Percentiles rank a stretch among this genome's conserved stretches.
phyloP scores from a whole-genome alignment of 2,888 invertebrate species.

The Megamerina dolium region DNA sequence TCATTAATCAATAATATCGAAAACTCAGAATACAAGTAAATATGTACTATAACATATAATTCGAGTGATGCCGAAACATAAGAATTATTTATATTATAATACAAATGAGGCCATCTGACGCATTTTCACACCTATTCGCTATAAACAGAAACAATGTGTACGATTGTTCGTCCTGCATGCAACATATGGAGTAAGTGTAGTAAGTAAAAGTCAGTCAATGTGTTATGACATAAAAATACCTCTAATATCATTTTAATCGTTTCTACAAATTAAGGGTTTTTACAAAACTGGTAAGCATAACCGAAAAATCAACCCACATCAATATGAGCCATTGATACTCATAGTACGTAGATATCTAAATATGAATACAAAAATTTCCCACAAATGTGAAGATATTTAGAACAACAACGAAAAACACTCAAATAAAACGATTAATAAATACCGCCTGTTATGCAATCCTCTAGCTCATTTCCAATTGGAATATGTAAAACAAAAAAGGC shows the following conservation, averaged over 20 bases:
- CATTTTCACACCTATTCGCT: slow-evolving; percentile 37
- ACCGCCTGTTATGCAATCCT: no score
- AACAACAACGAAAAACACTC: no score
- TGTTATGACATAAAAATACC: slow-evolving; percentile 5
- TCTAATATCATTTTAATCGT: slow-evolving; percentile 45
- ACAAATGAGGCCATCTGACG: slow-evolving; percentile 26
- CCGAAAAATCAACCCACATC: no score
- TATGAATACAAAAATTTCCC: no score
- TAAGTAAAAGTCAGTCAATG: not conserved
- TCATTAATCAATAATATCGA: slow-evolving; percentile 41
- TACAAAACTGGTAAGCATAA: not conserved
- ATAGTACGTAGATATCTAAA: no score
- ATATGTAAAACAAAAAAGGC: no score
- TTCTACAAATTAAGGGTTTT: slow-evolving; percentile 27
- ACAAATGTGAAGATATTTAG: no score
- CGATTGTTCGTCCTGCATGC: slow-evolving; percentile 10
- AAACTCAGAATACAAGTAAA: slow-evolving; percentile 10
- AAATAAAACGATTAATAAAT: no score
- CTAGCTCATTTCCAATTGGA: no score
- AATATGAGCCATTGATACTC: no score
- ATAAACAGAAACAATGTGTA: slow-evolving; percentile 2
- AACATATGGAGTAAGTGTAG: slow-evolving; percentile 27
- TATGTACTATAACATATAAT: slow-evolving; percentile 18
- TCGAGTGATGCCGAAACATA: no score
- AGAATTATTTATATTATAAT: no score